These are phyloP conservation scores for Alaudala cheleensis DNA, from an alignment of 2,113 vertebrate species.

Conservation along the genomic window DNA sequence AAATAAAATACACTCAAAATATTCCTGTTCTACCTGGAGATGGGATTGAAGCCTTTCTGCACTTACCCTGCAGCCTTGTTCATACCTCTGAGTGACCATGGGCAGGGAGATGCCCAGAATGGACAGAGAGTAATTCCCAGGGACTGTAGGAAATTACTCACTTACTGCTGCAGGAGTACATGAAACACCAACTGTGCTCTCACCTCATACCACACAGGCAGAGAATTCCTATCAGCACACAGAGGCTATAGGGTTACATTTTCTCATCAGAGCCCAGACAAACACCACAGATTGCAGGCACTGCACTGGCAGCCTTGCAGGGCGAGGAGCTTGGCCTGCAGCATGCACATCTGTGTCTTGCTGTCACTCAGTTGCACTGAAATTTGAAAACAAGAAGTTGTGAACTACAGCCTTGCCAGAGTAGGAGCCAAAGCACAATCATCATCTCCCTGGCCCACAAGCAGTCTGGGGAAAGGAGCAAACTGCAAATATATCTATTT, in stretches of 20 bases:
- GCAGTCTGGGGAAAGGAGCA: neutral
- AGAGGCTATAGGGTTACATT: slow-evolving; percentile 18
- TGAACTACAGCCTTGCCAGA: neutral
- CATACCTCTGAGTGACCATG: neutral
- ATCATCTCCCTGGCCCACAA: neutral
- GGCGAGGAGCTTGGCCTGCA: neutral
- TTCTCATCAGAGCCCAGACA: neutral
- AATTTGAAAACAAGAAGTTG: neutral
- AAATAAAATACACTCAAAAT: neutral
- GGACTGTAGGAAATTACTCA: slow-evolving; percentile 16
- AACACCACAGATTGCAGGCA: neutral
- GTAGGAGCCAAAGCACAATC: neutral
- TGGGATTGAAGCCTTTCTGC: neutral
- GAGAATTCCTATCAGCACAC: slow-evolving; percentile 24
- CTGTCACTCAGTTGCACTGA: neutral
- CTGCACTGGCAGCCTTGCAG: neutral
- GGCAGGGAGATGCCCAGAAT: neutral
- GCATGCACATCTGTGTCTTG: rapidly evolving
- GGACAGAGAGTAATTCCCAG: neutral
- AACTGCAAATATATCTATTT: neutral
- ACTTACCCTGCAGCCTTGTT: neutral
- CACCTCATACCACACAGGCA: neutral
- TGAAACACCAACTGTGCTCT: slow-evolving; percentile 8
- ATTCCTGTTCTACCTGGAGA: neutral
- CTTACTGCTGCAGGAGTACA: neutral